These are phyloP conservation scores for Crossocerus cetratus DNA, from an alignment of 2,888 invertebrate genomes.

Conservation along the genomic window DNA sequence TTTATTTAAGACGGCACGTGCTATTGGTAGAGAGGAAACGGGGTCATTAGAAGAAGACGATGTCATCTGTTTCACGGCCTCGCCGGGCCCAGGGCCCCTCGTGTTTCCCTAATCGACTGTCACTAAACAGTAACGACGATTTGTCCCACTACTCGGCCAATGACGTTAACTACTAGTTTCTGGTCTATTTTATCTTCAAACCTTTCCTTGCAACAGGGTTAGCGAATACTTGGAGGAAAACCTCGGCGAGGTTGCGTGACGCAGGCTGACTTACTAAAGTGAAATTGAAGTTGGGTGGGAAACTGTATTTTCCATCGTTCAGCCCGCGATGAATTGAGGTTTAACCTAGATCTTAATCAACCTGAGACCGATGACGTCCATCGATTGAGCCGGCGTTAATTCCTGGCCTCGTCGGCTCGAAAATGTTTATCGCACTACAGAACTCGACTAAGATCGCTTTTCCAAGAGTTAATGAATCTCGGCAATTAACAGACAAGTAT, in stretches of 20 bases:
- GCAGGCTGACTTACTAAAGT: too few species aligned
- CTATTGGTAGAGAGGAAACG: not conserved
- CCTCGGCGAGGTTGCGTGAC: too few species aligned
- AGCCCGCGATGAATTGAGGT: constrained; percentile 10
- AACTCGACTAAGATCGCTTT: not conserved
- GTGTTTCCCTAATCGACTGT: not conserved
- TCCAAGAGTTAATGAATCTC: not conserved
- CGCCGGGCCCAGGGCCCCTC: not conserved
- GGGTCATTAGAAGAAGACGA: not conserved
- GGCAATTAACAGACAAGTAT: not conserved
- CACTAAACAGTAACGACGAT: too few species aligned
- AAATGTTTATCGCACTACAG: not conserved
- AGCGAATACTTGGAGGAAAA: too few species aligned
- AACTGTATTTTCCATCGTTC: too few species aligned
- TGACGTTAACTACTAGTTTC: too few species aligned
- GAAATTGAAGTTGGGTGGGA: too few species aligned
- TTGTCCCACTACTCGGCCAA: too few species aligned
- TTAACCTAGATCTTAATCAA: not conserved
- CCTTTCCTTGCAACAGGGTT: too few species aligned
- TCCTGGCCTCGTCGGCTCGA: not conserved
- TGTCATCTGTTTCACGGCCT: not conserved
- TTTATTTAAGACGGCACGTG: not conserved
- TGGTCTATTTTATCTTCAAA: too few species aligned
- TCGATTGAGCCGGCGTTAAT: constrained; percentile 21
- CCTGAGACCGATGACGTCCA: constrained; percentile 7